Base-by-base conservation (phyloP, 30 jellyfish, hydroid and myxozoan genomes). In the Catostylus mosaicus region DNA sequence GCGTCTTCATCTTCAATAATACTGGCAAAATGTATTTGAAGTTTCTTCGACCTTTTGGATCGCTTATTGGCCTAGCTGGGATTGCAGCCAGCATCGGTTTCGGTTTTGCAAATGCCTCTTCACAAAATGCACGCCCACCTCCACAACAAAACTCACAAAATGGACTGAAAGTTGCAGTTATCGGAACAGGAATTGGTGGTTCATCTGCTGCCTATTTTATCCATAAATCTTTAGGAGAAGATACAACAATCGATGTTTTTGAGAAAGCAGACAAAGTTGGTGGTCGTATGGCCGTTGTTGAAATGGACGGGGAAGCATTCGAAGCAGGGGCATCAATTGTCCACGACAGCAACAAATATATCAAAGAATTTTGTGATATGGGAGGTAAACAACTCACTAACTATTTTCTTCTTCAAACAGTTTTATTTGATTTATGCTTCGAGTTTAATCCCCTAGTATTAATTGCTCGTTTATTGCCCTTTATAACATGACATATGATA, bases 181-280 rank as follows among this genome's bases (percentile, higher is more conserved):
- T 92, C 86, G 98, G 98, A 0, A 36, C 88, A 24, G 98, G 98
- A 59, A 82, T 92, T 38, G 98, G 97, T 7, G 98, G 98, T 19
- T 34, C 97, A 10, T 67, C 93, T 2, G 90, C 95, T 0, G 82
- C 98, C 1, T 73, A 92, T 77, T 92, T 86, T 60, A 36, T 51
- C 26, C 78, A 94, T 23, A 34, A 84, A 22, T 59, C 59, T n/a
- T 74, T 86, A n/a, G 95, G 91, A 1, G 63, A 79, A 19, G 60
- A 23, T 19, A 96, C 63, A 6, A 51, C 36, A 1, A 86, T 92
- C 50, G 98, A 92, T 92, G 98, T 92, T 22, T 92, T 54, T 60
- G 98, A 92, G 83, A 75, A 82, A 56, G 67, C 63, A 26, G 75
- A 47, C 65, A 73, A 31, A 24, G 73, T 92, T 23, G 98, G 98